These are phyloP conservation scores for Sebastolobus altivelis DNA, from an alignment of 2,797 vertebrate genomes.

Conservation along the genomic window DNA sequence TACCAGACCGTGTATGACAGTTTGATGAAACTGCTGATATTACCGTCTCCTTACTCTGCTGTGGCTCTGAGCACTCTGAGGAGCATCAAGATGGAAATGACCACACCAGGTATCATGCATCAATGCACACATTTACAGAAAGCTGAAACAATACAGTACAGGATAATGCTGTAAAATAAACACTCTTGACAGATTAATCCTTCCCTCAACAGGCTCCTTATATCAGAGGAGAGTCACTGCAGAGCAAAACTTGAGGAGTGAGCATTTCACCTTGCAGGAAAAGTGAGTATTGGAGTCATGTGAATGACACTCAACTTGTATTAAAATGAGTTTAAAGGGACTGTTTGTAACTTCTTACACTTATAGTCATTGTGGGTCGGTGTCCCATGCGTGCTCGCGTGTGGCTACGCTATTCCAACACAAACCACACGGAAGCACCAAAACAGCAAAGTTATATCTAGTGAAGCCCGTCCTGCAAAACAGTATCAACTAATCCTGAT, in stretches of 20 bases:
- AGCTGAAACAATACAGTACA: neutral
- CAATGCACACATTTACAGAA: slow-evolving; percentile 1
- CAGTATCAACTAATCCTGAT: no score
- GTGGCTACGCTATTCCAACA: no score
- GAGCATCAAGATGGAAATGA: slow-evolving; percentile 85
- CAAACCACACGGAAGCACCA: no score
- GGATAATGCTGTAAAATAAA: neutral
- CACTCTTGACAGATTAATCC: neutral
- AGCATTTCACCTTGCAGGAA: slow-evolving; percentile 82
- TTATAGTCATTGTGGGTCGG: no score
- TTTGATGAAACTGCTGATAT: slow-evolving; percentile 85
- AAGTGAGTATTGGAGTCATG: slow-evolving; percentile 78
- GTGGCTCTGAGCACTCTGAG: slow-evolving; percentile 85
- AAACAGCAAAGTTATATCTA: no score
- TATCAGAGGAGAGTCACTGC: slow-evolving; percentile 84
- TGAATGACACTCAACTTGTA: neutral
- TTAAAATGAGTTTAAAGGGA: neutral
- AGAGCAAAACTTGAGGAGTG: slow-evolving; percentile 85
- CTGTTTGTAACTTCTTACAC: no score
- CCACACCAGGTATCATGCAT: slow-evolving; percentile 81
- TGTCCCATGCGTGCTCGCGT: no score
- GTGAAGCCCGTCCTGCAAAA: no score
- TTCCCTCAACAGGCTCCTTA: slow-evolving; percentile 75
- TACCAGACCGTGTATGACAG: slow-evolving; percentile 81
- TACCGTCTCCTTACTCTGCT: slow-evolving; percentile 88